Conservation (phyloP, 1,140 invertebrate genomes). For the Pseudoatta argentina region DNA sequence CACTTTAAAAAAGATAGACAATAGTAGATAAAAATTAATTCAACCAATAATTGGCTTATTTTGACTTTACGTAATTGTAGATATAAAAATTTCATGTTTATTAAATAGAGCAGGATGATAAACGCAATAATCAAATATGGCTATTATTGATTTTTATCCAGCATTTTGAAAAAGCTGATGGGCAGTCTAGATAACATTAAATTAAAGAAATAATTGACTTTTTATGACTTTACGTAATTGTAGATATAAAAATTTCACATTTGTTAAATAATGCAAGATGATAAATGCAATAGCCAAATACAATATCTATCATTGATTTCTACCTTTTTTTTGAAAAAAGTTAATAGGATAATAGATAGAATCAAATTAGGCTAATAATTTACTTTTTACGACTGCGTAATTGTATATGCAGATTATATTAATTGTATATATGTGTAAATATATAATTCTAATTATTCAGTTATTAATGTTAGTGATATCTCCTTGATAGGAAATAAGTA, state of each 20-base stretch:
- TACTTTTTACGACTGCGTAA: not conserved
- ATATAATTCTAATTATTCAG: not conserved
- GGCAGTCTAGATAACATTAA: not conserved
- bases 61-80: too few relatives aligned
- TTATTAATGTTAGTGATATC: not conserved
- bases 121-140: not conserved
- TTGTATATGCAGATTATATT: not conserved
- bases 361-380: not conserved
- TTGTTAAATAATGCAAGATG: conserved; percentile 9
- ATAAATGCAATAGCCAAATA: not conserved
- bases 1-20: not conserved
- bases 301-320: not conserved
- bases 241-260: conserved; percentile 29
- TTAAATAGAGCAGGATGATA: conserved; percentile 1
- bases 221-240: not conserved
- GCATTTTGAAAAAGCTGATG: not conserved
- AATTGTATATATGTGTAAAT: not conserved
- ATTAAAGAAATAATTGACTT: not conserved
- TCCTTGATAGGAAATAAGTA: not conserved
- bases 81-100: conserved; percentile 35
- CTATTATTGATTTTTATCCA: not conserved
- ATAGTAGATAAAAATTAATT: conserved; percentile 15
- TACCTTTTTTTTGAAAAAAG: not conserved
- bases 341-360: not conserved
- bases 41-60: not conserved